Evolutionary conservation across 1,140 invertebrate species (phyloP), one percentile per base, ranked within the genome.

Genomic region (Dendroctonus ponderosae): DNA sequence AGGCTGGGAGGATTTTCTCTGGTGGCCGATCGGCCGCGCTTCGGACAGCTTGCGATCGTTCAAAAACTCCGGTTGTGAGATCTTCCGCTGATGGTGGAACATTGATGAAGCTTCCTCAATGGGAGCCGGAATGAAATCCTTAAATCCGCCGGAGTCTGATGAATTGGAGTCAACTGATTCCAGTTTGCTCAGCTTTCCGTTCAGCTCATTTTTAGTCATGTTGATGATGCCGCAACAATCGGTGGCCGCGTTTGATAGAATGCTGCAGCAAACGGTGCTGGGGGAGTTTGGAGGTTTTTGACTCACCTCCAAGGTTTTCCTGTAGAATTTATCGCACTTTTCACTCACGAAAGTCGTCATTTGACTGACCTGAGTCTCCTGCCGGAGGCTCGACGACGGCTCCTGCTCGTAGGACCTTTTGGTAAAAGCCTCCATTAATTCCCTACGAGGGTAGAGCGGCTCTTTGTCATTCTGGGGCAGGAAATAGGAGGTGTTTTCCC

Each of bases 101-200:
- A 40, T 7, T 40, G 42, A 39, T n/a, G 9, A 7, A 9, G 39
- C 1, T 0, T 69, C 66, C 15, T 69, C 60, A 41, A 26, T 44
- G 38, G 54, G 42, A 8, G 61, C 54, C 44, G 77, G 77, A 9
- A 78, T 59, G 51, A 79, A 79, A 43, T 79, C 78, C 63, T 79
- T 79, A 57, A 79, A 79, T 12, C 78, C 78, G 14, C 78, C 78
- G 5, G 78, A 79, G 67, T 79, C 78, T 0, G 78, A 79, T 0
- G 76, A 78, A 54, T 75, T 77, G 1, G 78, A 79, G 62, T 79
- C 78, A 7, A 76, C 40, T 5, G 77, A 79, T 52, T 79, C 78
- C 46, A 78, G 67, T 75, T 79, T 78, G 6, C 69, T 73, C 67
- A 78, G 71, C 26, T 44, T 66, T 7, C 66, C 69, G 44, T 74